A percentile compares a stretch with the other conserved stretches of the same genome.
phyloP scores from a whole-genome alignment of 1,140 invertebrate species.

The Aphelinus atriplicis region DNA sequence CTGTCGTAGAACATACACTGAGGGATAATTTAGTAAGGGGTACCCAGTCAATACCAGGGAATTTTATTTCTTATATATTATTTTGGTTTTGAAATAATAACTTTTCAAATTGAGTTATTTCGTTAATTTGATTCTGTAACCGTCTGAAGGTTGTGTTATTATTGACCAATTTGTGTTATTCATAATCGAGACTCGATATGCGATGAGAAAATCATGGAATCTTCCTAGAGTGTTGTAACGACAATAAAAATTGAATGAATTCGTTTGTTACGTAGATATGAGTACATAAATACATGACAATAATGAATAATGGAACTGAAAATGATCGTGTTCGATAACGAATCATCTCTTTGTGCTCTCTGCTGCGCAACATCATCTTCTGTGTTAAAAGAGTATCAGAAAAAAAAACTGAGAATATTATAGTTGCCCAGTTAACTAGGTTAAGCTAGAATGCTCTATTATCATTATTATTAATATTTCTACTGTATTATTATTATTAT shows the following conservation, averaged over 20 bases:
- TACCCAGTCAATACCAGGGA: constrained; percentile 28
- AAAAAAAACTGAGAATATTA: constrained; percentile 43
- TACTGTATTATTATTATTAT: constrained; percentile 22
- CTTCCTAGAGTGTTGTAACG: constrained; percentile 15
- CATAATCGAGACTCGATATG: constrained; percentile 4
- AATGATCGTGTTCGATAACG: constrained; percentile 31
- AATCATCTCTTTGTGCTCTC: constrained; percentile 45
- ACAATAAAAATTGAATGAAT: constrained; percentile 11
- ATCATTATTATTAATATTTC: constrained; percentile 26
- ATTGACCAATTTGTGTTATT: no score
- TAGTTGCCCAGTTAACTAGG: constrained; percentile 51
- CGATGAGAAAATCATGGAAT: constrained; percentile 30
- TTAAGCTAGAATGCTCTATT: constrained; percentile 51
- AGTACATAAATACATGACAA: constrained; percentile 36
- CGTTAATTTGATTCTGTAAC: not conserved
- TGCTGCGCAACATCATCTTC: constrained; percentile 50
- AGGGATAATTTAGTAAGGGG: constrained; percentile 12
- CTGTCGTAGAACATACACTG: constrained; percentile 21
- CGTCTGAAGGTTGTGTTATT: not conserved
- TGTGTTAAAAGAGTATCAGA: constrained; percentile 50
- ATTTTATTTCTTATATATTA: not conserved
- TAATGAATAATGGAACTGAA: constrained; percentile 33
- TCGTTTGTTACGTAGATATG: constrained; percentile 18
- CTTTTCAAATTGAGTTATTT: no score
- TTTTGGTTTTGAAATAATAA: no score